Percentiles rank a stretch among this genome's conserved stretches.
phyloP scores from a whole-genome alignment of 2,113 vertebrate genomes.

The Podarcis cretensis region DNA sequence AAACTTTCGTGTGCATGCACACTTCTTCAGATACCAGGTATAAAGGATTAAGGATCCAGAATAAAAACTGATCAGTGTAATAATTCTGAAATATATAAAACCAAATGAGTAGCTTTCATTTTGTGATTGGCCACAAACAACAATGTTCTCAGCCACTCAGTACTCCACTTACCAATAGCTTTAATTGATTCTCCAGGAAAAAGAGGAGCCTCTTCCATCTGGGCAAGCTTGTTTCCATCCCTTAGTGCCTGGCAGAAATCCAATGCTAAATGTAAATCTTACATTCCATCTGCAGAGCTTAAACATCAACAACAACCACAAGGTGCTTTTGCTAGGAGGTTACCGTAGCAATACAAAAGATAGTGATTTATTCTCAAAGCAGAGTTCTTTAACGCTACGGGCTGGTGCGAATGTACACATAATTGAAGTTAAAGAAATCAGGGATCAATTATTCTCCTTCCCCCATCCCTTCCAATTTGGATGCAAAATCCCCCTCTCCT shows the following conservation, averaged over 20 bases:
- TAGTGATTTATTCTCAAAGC: slow-evolving; percentile 52
- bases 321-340: slow-evolving; percentile 58
- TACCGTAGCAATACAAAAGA: slow-evolving; percentile 57
- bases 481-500: neutral
- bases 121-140: slow-evolving; percentile 21
- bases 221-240: slow-evolving; percentile 83
- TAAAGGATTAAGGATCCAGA: slow-evolving; percentile 35
- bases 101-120: slow-evolving; percentile 25
- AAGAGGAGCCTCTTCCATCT: slow-evolving; percentile 91
- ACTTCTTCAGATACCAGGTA: neutral
- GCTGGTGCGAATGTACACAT: neutral
- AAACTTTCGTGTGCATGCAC: too few species aligned
- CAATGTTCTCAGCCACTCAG: neutral
- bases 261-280: slow-evolving; percentile 70
- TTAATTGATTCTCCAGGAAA: slow-evolving; percentile 93
- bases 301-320: slow-evolving; percentile 20
- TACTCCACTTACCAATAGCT: slow-evolving; percentile 81
- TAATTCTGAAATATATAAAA: slow-evolving; percentile 6
- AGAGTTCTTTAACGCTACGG: slow-evolving; percentile 13
- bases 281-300: slow-evolving; percentile 51
- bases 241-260: slow-evolving; percentile 81
- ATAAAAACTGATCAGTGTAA: slow-evolving; percentile 15
- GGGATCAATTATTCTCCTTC: neutral
- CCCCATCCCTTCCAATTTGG: neutral
- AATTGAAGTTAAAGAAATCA: neutral